A percentile compares a stretch with the other conserved stretches of the same genome.
phyloP scores from a whole-genome alignment of 2,113 vertebrate species.

The Redunca redunca region DNA sequence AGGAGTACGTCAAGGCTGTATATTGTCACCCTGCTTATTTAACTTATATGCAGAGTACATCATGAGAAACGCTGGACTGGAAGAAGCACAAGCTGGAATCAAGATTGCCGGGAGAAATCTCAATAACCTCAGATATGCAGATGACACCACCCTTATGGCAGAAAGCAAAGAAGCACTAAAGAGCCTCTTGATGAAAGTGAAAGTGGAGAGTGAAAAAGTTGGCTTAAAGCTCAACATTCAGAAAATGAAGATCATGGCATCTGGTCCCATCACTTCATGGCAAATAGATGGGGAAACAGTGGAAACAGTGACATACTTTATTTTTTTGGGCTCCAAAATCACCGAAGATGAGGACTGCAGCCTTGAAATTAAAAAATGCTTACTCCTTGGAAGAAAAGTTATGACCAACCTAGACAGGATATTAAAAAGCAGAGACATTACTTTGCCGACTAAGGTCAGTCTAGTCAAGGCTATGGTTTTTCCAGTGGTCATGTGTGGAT shows the following conservation, averaged over 20 bases:
- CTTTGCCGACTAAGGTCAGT: fast-evolving
- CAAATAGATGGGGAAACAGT: background rate
- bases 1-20: background rate
- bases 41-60: background rate
- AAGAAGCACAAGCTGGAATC: background rate
- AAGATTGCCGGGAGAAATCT: background rate
- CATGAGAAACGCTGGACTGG: fast-evolving
- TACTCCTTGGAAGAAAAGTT: background rate
- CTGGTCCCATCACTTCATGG: background rate
- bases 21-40: background rate
- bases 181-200: background rate
- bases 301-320: background rate
- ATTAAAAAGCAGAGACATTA: background rate
- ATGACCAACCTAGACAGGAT: background rate
- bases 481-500: background rate
- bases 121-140: background rate
- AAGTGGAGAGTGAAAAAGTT: background rate
- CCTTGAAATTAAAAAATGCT: background rate
- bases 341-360: background rate
- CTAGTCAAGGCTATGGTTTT: background rate
- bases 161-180: background rate
- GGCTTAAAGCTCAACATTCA: background rate
- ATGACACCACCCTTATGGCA: background rate
- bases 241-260: background rate
- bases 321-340: background rate